Evolutionary conservation across 2,113 vertebrate species (phyloP).

Genomic region (Noturus placidus): DNA sequence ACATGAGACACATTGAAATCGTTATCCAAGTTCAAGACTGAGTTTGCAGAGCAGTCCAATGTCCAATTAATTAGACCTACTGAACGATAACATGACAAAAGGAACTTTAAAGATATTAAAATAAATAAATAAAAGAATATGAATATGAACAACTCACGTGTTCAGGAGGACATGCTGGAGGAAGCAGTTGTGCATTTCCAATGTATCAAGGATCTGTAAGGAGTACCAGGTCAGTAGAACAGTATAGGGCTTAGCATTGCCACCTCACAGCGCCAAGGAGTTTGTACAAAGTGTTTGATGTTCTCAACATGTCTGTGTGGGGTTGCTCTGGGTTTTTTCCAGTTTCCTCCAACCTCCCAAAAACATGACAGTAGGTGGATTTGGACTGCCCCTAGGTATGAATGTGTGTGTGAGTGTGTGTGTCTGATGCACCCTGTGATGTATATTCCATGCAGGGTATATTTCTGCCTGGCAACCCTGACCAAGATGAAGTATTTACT

Average conservation of each 20-base stretch:
- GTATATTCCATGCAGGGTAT: background rate
- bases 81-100: background rate
- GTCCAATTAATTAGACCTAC: background rate
- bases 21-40: background rate
- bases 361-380: background rate
- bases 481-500: background rate
- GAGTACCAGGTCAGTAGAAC: background rate
- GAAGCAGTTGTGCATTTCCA: background rate
- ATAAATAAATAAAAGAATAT: background rate
- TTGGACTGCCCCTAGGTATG: background rate
- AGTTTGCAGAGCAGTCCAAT: background rate
- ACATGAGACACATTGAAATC: background rate
- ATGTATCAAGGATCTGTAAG: background rate
- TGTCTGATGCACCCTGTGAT: background rate
- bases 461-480: background rate
- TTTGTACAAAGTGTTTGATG: too few species aligned
- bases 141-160: background rate
- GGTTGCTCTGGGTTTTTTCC: too few species aligned
- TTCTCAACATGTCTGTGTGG: background rate
- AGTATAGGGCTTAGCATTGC: background rate
- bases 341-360: background rate
- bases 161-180: background rate
- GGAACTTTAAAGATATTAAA: background rate
- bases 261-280: background rate
- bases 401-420: background rate